Conservation (phyloP, 2,888 invertebrate genomes). For the Xestia ashworthii region DNA sequence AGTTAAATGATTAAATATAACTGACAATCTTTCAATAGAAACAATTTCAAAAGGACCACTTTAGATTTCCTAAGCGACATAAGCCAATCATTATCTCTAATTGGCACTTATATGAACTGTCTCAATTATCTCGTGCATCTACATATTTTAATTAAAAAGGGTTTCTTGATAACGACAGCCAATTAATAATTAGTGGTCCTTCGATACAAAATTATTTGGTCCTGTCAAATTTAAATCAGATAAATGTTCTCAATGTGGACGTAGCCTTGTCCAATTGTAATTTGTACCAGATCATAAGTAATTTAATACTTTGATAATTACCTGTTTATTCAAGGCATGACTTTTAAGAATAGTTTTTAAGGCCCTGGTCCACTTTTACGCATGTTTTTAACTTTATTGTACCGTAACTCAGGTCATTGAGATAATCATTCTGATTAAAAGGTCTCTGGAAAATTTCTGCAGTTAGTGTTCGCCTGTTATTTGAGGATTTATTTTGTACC, state of each 20-base stretch:
- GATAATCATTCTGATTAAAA: constrained; percentile 12
- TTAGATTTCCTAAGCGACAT: constrained; percentile 6
- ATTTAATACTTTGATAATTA: constrained; percentile 55
- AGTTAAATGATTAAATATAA: neutral
- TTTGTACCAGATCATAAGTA: constrained; percentile 60
- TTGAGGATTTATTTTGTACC: too few species aligned
- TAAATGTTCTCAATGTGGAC: constrained; percentile 25
- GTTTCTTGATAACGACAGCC: constrained; percentile 13
- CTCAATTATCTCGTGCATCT: constrained; percentile 24
- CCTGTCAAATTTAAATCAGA: constrained; percentile 23
- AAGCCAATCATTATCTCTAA: constrained; percentile 31
- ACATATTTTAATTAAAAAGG: constrained; percentile 10
- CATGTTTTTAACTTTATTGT: constrained; percentile 41
- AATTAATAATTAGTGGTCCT: constrained; percentile 15
- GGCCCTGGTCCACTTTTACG: constrained; percentile 73
- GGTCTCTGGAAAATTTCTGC: constrained; percentile 3
- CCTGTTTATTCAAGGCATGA: constrained; percentile 70
- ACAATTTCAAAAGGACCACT: constrained; percentile 30
- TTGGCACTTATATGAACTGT: constrained; percentile 27
- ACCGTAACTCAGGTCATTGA: neutral
- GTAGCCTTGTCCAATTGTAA: constrained; percentile 61
- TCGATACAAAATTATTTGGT: constrained; percentile 22
- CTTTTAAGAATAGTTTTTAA: constrained; percentile 64
- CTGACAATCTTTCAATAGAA: constrained; percentile 2
- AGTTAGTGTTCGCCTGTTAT: neutral